phyloP scores from a whole-genome alignment of 2,797 vertebrate species.

The Naso thynnoides region DNA sequence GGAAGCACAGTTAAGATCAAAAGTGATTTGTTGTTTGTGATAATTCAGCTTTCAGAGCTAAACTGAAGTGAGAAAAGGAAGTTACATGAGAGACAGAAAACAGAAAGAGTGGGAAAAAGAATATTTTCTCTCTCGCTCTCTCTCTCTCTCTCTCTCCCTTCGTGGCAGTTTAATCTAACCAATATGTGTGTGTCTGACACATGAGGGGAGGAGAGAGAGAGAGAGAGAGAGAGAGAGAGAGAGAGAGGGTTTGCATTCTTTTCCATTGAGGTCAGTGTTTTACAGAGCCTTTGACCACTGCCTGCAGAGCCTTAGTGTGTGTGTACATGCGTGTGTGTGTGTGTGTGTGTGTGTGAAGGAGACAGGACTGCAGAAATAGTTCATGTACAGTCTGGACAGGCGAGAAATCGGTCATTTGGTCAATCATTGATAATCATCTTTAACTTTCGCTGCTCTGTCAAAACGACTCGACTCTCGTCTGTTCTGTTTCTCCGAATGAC shows the following conservation, averaged over 20 bases:
- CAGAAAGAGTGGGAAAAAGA: slow-evolving; percentile 35
- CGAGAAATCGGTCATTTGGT: neutral
- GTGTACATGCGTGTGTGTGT: slow-evolving; percentile 6
- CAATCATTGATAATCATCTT: neutral
- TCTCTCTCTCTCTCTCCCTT: slow-evolving; percentile 37
- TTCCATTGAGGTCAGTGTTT: slow-evolving; percentile 78
- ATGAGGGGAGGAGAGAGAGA: slow-evolving; percentile 67
- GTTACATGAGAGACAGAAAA: slow-evolving; percentile 20
- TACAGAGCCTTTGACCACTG: slow-evolving; percentile 65
- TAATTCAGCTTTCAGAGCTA: slow-evolving; percentile 2
- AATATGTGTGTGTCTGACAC: slow-evolving; percentile 73
- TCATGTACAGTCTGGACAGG: neutral
- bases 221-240: slow-evolving; percentile 12
- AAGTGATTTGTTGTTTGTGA: neutral
- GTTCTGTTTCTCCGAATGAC: neutral
- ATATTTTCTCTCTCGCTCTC: slow-evolving; percentile 20
- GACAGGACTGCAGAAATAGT: neutral
- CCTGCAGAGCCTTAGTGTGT: slow-evolving; percentile 25
- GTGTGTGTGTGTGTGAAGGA: slow-evolving; percentile 1
- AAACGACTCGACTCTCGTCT: neutral
- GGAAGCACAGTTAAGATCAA: neutral
- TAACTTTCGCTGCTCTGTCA: neutral
- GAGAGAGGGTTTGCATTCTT: slow-evolving; percentile 73
- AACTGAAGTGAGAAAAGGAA: slow-evolving; percentile 6
- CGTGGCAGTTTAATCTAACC: slow-evolving; percentile 78